These are phyloP conservation scores for Caenorhabditis latens DNA, from an alignment of 1,140 invertebrate genomes.

Conservation along the genomic window DNA sequence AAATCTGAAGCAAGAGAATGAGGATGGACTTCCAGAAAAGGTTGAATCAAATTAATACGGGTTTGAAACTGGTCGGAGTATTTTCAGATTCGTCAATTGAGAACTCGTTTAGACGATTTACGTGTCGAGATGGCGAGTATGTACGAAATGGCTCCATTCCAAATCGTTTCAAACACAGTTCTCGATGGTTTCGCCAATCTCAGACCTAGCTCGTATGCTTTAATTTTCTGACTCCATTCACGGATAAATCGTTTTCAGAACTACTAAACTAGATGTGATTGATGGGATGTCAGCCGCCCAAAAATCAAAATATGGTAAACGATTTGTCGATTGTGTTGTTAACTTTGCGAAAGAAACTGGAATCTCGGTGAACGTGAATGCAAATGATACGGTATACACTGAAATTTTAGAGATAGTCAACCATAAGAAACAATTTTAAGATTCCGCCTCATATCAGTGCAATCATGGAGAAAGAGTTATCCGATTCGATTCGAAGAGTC, in stretches of 20 bases:
- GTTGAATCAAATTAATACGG: background rate
- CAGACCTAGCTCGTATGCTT: constrained; percentile 19
- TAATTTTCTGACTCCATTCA: background rate
- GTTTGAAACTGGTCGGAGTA: too few relatives aligned
- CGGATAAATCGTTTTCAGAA: background rate
- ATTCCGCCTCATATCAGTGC: background rate
- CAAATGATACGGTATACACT: background rate
- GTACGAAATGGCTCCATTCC: constrained; percentile 48
- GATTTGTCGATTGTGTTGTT: constrained; percentile 32
- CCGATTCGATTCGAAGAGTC: background rate
- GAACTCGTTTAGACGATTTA: background rate
- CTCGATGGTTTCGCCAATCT: constrained; percentile 25
- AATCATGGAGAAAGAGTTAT: constrained; percentile 11
- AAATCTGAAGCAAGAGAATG: background rate
- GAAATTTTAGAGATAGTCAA: background rate
- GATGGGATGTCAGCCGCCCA: constrained; percentile 40
- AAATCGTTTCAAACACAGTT: constrained; percentile 35
- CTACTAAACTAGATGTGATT: background rate
- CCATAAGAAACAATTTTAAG: background rate
- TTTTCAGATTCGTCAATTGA: background rate
- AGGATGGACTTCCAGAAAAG: constrained; percentile 18
- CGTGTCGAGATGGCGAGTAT: constrained; percentile 43
- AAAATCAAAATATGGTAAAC: constrained; percentile 36
- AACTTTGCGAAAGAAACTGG: background rate
- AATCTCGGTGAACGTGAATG: background rate